phyloP scores from a whole-genome alignment of 1,140 invertebrate genomes.

The Drosophila neocordata region DNA sequence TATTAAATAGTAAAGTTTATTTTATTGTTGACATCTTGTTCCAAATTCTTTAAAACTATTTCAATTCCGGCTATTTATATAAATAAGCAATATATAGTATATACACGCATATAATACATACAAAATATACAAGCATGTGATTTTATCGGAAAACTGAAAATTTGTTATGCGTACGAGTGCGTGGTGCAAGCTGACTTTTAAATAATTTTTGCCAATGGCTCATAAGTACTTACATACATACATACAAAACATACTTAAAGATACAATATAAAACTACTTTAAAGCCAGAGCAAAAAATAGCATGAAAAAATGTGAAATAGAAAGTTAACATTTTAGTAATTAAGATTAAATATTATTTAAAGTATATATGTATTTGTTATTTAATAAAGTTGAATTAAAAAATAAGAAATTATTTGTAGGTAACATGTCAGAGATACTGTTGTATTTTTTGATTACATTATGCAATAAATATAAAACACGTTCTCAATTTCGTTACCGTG shows the following conservation, averaged over 20 bases:
- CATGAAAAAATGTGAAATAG: slow-evolving; percentile 64
- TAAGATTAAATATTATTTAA: slow-evolving; percentile 51
- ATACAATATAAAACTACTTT: slow-evolving; percentile 13
- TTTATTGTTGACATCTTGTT: not conserved
- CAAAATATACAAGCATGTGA: not conserved
- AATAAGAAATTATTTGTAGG: slow-evolving; percentile 15
- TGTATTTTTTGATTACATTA: slow-evolving; percentile 18
- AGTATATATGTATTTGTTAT: slow-evolving; percentile 51
- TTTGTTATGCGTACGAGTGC: not conserved
- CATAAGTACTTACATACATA: slow-evolving; percentile 9
- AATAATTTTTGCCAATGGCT: slow-evolving; percentile 4
- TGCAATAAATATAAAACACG: slow-evolving; percentile 18
- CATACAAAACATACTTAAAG: not conserved
- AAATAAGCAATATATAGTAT: not conserved
- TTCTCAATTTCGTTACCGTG: slow-evolving; percentile 2
- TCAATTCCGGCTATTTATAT: not conserved
- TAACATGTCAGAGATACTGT: slow-evolving; percentile 16
- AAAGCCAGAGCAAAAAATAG: slow-evolving; percentile 24
- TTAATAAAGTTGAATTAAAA: slow-evolving; percentile 57
- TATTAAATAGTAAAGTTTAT: not conserved
- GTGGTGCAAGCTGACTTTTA: slow-evolving; percentile 1
- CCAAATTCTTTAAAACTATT: not conserved
- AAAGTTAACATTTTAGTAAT: slow-evolving; percentile 61
- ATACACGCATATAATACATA: not conserved
- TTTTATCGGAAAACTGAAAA: not conserved